These are phyloP conservation scores for Zygothrica quintamaculata DNA, from an alignment of 2,888 invertebrate species.

Conservation along the genomic window DNA sequence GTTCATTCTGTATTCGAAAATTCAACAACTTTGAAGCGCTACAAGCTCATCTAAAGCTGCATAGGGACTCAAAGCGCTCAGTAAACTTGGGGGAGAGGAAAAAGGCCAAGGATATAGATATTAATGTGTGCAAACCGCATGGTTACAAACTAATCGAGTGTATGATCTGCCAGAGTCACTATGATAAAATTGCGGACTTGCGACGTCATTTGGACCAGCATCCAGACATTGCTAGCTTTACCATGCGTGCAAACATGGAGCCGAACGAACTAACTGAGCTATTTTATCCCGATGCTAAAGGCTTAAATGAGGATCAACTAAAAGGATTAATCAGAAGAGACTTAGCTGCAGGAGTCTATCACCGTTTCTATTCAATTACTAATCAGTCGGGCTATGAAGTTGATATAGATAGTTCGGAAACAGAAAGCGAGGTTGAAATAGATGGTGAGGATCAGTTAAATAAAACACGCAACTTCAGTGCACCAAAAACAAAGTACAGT, in stretches of 20 bases:
- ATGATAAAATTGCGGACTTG: conserved; percentile 79
- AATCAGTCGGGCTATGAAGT: conserved; percentile 83
- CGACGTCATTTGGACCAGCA: conserved; percentile 80
- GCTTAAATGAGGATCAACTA: conserved; percentile 56
- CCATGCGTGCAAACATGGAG: conserved; percentile 46
- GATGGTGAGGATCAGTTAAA: conserved; percentile 45
- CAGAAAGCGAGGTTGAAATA: conserved; percentile 62
- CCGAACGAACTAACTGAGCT: conserved; percentile 65
- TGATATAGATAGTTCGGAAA: conserved; percentile 76
- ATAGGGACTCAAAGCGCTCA: conserved; percentile 81
- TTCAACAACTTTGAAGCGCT: conserved; percentile 75
- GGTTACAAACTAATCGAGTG: conserved; percentile 83
- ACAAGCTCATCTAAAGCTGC: conserved; percentile 69
- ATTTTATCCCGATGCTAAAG: conserved; percentile 76
- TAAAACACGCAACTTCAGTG: conserved; percentile 18
- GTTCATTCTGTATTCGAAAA: conserved; percentile 70
- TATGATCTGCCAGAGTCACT: conserved; percentile 83
- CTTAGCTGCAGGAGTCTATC: conserved; percentile 63
- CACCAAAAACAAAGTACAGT: conserved; percentile 60
- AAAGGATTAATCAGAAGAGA: conserved; percentile 66
- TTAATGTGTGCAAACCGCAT: conserved; percentile 80
- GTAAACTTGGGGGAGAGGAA: conserved; percentile 64
- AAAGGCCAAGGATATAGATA: conserved; percentile 67
- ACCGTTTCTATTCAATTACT: conserved; percentile 83
- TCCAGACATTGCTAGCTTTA: conserved; percentile 65